phyloP scores from a whole-genome alignment of 2,888 invertebrate genomes.

The Thereva nobilitata region DNA sequence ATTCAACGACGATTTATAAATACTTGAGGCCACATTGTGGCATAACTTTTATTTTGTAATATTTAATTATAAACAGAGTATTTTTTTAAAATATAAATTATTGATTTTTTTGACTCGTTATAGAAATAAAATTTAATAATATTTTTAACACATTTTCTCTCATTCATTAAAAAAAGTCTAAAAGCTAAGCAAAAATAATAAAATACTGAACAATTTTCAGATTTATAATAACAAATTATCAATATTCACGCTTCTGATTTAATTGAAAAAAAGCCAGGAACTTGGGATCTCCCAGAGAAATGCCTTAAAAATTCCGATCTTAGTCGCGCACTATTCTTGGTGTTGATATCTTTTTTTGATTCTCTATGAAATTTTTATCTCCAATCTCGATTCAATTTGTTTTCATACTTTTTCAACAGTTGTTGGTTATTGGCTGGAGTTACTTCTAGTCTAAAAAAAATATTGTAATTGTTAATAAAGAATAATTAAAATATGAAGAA shows the following conservation, averaged over 20 bases:
- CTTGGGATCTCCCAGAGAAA: too few species aligned
- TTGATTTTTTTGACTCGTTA: background rate
- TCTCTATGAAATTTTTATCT: too few species aligned
- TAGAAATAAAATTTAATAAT: slow-evolving; percentile 17
- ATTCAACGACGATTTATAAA: slow-evolving; percentile 59
- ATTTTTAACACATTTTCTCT: background rate
- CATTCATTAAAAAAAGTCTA: slow-evolving; percentile 3
- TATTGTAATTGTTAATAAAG: background rate
- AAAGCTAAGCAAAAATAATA: slow-evolving; percentile 18
- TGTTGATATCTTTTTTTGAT: too few species aligned
- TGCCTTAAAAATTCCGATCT: too few species aligned
- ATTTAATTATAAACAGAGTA: slow-evolving; percentile 6
- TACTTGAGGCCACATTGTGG: slow-evolving; percentile 22
- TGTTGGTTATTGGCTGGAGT: slow-evolving; percentile 44
- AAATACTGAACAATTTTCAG: slow-evolving; percentile 12
- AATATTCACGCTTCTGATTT: too few species aligned
- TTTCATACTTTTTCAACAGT: slow-evolving; percentile 43
- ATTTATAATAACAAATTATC: too few species aligned
- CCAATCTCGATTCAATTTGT: slow-evolving; percentile 13
- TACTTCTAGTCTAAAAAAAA: slow-evolving; percentile 41
- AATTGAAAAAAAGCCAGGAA: too few species aligned
- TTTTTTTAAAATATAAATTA: slow-evolving; percentile 10
- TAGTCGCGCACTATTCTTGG: too few species aligned
- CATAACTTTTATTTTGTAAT: slow-evolving; percentile 17
- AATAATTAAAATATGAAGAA: slow-evolving; percentile 4